Evolutionary conservation across 2,797 vertebrate genomes (phyloP).

Genomic region (Pygocentrus nattereri): DNA sequence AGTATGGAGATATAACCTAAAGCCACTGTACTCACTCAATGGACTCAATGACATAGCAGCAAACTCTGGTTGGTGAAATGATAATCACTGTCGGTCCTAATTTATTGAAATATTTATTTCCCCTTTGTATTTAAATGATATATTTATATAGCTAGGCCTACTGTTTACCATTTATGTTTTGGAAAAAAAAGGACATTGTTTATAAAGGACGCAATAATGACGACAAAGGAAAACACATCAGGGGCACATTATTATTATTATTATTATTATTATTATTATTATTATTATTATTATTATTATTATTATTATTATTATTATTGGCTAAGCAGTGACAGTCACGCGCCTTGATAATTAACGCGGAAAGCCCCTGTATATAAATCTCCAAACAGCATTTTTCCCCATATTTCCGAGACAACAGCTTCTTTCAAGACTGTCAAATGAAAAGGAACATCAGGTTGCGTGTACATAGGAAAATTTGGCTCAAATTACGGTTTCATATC

Average conservation of each 20-base stretch:
- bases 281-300: constrained; percentile 67
- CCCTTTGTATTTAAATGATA: constrained; percentile 61
- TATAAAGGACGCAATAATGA: constrained; percentile 61
- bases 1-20: constrained; percentile 58
- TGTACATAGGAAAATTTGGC: constrained; percentile 85
- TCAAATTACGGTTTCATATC: constrained; percentile 62
- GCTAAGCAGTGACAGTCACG: background rate
- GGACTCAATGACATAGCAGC: constrained; percentile 46
- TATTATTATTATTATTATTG: too few species aligned
- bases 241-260: constrained; percentile 55
- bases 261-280: constrained; percentile 61
- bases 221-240: constrained; percentile 43
- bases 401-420: constrained; percentile 35
- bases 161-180: constrained; percentile 56
- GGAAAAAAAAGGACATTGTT: constrained; percentile 34
- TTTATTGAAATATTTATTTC: constrained; percentile 61
- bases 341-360: constrained; percentile 10
- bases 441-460: constrained; percentile 43
- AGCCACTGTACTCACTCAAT: constrained; percentile 37
- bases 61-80: constrained; percentile 58
- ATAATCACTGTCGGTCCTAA: constrained; percentile 42
- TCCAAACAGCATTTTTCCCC: constrained; percentile 37
- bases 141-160: constrained; percentile 79
- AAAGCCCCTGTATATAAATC: constrained; percentile 14
- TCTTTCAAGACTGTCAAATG: constrained; percentile 42